Percentiles rank a stretch among this genome's conserved stretches.
These are phyloP conservation scores for Lucifuga dentata DNA, from an alignment of 2,113 vertebrate genomes.

Conservation along the genomic window DNA sequence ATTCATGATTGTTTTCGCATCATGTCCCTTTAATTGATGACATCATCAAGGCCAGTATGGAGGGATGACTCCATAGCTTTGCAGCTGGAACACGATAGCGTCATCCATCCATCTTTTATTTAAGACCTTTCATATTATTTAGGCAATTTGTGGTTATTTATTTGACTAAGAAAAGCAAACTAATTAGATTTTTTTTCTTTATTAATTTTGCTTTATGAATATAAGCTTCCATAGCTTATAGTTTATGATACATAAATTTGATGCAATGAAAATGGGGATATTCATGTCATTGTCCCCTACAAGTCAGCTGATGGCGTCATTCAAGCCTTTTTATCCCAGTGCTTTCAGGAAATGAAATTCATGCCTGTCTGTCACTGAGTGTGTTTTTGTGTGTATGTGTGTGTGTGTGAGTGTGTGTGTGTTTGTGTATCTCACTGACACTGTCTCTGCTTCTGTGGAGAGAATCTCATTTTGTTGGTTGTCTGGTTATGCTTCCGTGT, in stretches of 20 bases:
- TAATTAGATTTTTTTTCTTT: constrained; percentile 2
- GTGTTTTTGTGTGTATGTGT: constrained; percentile 3
- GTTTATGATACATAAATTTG: too few relatives aligned
- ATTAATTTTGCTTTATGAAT: neutral
- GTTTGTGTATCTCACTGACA: constrained; percentile 1
- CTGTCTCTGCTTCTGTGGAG: too few relatives aligned
- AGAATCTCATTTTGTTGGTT: too few relatives aligned
- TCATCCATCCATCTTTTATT: constrained; percentile 34
- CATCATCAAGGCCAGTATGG: constrained; percentile 69
- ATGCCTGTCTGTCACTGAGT: constrained; percentile 25
- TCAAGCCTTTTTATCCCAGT: constrained; percentile 11
- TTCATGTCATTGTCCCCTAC: neutral
- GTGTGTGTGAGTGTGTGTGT: neutral
- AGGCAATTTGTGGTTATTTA: neutral
- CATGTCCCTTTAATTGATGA: constrained; percentile 73
- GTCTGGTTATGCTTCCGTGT: neutral
- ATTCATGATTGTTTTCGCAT: constrained; percentile 42
- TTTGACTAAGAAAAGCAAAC: neutral
- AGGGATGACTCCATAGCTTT: constrained; percentile 56
- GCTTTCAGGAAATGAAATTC: constrained; percentile 14
- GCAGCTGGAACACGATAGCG: constrained; percentile 57
- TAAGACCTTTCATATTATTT: constrained; percentile 3
- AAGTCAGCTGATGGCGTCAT: constrained; percentile 7
- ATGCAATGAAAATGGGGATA: neutral
- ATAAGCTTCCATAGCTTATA: neutral